Conservation (phyloP, 2,888 invertebrate species). For the Ditylenchus weischeri region DNA sequence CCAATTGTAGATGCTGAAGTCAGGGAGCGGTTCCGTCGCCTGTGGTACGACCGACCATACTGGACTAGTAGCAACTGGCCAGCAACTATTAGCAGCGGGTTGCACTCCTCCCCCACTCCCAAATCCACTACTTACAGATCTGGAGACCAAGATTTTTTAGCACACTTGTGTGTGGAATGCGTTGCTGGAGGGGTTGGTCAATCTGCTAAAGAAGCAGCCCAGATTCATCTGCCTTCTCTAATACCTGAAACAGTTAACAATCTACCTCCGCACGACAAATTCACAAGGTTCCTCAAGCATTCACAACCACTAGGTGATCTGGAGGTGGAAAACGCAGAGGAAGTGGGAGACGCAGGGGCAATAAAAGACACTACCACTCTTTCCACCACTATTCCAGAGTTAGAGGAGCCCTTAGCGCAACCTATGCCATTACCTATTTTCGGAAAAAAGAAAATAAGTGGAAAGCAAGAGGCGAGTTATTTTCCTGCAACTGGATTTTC, state of each 20-base stretch:
- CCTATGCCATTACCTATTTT: too few relatives aligned
- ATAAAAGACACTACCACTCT: too few relatives aligned
- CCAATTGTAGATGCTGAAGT: conserved; percentile 33
- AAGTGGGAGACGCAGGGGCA: too few relatives aligned
- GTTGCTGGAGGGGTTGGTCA: conserved; percentile 1
- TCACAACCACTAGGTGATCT: neutral
- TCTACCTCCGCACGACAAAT: neutral
- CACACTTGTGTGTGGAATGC: neutral
- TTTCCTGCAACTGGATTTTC: too few relatives aligned
- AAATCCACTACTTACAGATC: neutral
- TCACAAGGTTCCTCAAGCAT: neutral
- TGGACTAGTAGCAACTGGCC: neutral
- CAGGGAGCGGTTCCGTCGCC: conserved; percentile 26
- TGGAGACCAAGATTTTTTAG: neutral
- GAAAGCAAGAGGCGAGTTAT: too few relatives aligned
- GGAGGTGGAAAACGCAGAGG: neutral
- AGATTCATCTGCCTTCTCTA: neutral
- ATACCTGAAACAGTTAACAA: neutral
- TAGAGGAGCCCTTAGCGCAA: too few relatives aligned
- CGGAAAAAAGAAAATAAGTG: too few relatives aligned
- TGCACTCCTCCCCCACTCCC: neutral
- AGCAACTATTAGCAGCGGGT: neutral
- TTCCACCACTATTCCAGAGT: too few relatives aligned
- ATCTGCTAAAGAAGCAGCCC: conserved; percentile 6
- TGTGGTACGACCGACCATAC: conserved; percentile 17